phyloP scores from a whole-genome alignment of 2,888 invertebrate species.

The Drosophila incognita region DNA sequence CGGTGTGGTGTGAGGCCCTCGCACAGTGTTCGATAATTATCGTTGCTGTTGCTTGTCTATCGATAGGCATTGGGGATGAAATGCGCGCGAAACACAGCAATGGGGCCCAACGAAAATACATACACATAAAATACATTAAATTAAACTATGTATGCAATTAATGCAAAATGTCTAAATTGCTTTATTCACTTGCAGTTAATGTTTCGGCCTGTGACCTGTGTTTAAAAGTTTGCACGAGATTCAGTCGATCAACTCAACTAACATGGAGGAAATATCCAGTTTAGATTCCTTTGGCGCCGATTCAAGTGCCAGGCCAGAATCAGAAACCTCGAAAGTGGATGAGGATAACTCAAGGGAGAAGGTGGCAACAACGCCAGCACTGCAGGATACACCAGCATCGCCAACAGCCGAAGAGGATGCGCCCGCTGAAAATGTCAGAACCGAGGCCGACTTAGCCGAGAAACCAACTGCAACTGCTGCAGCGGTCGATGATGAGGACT shows the following conservation, averaged over 20 bases:
- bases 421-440: slow-evolving; percentile 21
- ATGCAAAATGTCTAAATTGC: slow-evolving; percentile 10
- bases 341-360: slow-evolving; percentile 61
- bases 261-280: slow-evolving; percentile 84
- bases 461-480: slow-evolving; percentile 34
- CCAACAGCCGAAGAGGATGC: slow-evolving; percentile 54
- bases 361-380: slow-evolving; percentile 22
- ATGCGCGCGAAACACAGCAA: slow-evolving; percentile 57
- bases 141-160: slow-evolving; percentile 3
- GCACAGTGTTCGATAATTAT: slow-evolving; percentile 52
- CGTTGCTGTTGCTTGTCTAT: slow-evolving; percentile 26
- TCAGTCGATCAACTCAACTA: slow-evolving; percentile 26
- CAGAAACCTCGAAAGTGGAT: slow-evolving; percentile 68
- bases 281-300: slow-evolving; percentile 82
- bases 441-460: slow-evolving; percentile 8
- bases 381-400: slow-evolving; percentile 58
- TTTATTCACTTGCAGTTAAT: slow-evolving; percentile 72
- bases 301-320: slow-evolving; percentile 72
- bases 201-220: slow-evolving; percentile 41
- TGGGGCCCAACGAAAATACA: slow-evolving; percentile 26
- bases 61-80: slow-evolving; percentile 55
- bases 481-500: slow-evolving; percentile 72
- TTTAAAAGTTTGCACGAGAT: slow-evolving; percentile 30
- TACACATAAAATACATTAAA: slow-evolving; percentile 17
- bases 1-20: slow-evolving; percentile 71